Base-by-base conservation (phyloP, 2,113 vertebrate genomes). In the Pica pica region DNA sequence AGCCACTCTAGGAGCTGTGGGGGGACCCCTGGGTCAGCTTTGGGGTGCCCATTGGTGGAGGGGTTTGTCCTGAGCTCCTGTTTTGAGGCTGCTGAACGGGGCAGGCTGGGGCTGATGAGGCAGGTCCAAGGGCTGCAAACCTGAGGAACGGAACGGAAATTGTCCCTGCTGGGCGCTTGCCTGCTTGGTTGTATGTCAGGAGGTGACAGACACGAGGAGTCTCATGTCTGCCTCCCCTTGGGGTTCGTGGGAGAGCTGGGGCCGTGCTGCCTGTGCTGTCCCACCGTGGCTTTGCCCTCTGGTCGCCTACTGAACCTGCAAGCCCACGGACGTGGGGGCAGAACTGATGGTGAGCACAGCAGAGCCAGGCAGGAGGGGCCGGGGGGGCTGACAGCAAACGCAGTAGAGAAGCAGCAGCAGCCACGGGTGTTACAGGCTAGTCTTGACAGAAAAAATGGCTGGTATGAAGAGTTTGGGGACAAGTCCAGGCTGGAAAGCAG, bases 401-500 rank as follows among this genome's bases (percentile, higher is more conserved):
- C 1, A 0, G 65, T 2, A 2, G 19, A 74, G 73, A 64, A 84
- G 77, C 30, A 84, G 77, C 30, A 60, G 1, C 16, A 83, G 90
- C 50, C 2, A 5, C 9, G 53, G 39, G 59, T 7, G 18, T n/a
- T 96, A 31, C 24, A 57, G 77, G 68, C 91, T 95, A 73, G 41
- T 89, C 70, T 90, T 49, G 0, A 67, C 71, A 90, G 68, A 57
- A 97, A 94, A 95, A 97, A 90, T 83, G 75, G 86, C 79, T 96
- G 95, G 95, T 92, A 96, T 97, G 94, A 95, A 57, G 76, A 88
- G 50, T 39, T 67, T 79, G 90, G 68, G 94, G 90, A 96, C 95
- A 97, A 95, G 95, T 77, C 86, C 73, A 41, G 95, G 80, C 96
- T 95, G 76, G 95, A 94, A 93, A 88, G 46, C 63, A 67, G 64